Evolutionary conservation across 2,113 vertebrate species (phyloP).

Genomic region (Syrrhaptes paradoxus): DNA sequence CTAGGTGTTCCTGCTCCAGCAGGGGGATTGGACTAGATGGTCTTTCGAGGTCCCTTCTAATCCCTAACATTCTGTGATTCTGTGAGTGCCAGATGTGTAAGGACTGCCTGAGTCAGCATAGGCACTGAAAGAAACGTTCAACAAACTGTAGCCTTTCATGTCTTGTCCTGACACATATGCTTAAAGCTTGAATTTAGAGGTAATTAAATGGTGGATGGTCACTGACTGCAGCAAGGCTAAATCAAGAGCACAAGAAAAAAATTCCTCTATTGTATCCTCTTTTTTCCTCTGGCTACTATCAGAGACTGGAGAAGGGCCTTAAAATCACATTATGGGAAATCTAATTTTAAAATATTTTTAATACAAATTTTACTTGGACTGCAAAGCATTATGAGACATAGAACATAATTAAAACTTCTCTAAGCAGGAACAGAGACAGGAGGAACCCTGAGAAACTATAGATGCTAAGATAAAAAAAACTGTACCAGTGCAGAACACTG

Average conservation of each 20-base stretch:
- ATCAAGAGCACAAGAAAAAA: neutral
- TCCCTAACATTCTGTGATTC: too few species aligned
- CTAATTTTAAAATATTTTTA: neutral
- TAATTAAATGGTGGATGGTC: neutral
- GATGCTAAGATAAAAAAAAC: neutral
- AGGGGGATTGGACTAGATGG: too few species aligned
- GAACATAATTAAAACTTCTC: neutral
- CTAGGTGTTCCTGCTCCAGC: too few species aligned
- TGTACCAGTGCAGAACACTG: neutral
- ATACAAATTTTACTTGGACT: neutral
- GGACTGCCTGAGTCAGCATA: neutral
- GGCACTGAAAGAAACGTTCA: neutral
- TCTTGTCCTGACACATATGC: neutral
- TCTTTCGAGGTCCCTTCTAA: too few species aligned
- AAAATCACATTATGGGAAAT: neutral
- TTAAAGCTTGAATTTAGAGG: neutral
- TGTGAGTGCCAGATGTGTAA: neutral
- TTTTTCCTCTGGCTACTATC: neutral
- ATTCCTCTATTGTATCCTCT: neutral
- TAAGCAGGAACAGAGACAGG: neutral
- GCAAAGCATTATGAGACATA: neutral
- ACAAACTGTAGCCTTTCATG: neutral
- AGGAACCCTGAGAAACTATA: neutral
- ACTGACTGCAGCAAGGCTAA: neutral
- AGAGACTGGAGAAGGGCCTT: neutral